Evolutionary conservation across 2,888 invertebrate genomes (phyloP).

Genomic region (Ceramica pisi): DNA sequence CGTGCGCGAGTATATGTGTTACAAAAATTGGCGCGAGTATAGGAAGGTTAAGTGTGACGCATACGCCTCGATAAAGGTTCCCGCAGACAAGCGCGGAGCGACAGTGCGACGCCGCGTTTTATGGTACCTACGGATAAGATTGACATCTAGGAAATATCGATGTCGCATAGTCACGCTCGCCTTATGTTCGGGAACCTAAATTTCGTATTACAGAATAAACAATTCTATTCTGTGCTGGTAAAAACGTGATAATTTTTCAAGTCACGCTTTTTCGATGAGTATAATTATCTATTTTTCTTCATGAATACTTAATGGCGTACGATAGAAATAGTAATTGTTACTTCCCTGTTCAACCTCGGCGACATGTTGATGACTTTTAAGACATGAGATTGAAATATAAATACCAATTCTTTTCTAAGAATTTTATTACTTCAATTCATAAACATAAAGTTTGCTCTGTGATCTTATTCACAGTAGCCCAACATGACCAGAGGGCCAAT

Average conservation of each 20-base stretch:
- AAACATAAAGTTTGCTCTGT: neutral
- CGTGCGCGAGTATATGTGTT: too few relatives aligned
- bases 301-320: constrained; percentile 1
- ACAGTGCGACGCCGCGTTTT: neutral
- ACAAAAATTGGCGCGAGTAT: too few relatives aligned
- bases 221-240: constrained; percentile 1
- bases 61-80: neutral
- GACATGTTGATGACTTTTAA: neutral
- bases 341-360: neutral
- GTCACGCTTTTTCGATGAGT: neutral
- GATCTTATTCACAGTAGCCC: neutral
- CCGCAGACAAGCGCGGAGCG: neutral
- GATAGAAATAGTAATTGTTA: neutral
- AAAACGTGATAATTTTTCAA: constrained; percentile 14
- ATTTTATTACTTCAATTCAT: too few relatives aligned
- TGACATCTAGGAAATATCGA: neutral
- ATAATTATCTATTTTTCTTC: constrained; percentile 12
- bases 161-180: neutral
- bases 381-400: too few relatives aligned
- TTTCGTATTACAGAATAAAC: constrained; percentile 7
- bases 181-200: neutral
- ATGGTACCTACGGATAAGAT: neutral
- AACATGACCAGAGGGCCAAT: neutral
- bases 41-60: too few relatives aligned
- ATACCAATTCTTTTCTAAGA: too few relatives aligned